A percentile compares a stretch with the other conserved stretches of the same genome.
Evolutionary conservation across 2,797 vertebrate species (phyloP).

Genomic region (Ciconia nigra): DNA sequence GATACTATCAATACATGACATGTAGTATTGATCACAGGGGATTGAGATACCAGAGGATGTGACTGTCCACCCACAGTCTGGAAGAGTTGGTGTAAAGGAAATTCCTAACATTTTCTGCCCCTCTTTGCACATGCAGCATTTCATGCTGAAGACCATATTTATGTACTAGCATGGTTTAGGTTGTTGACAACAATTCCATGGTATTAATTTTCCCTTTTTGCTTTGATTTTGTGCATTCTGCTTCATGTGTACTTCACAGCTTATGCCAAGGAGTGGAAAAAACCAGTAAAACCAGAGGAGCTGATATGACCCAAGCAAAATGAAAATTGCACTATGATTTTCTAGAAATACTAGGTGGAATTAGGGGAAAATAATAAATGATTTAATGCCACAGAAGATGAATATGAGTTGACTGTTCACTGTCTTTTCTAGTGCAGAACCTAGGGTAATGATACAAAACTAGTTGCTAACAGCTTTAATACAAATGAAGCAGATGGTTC

Average conservation of each 20-base stretch:
- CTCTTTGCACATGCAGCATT: neutral
- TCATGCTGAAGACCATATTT: neutral
- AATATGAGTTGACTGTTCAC: neutral
- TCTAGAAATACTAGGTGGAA: neutral
- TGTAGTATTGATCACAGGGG: neutral
- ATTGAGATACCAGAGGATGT: neutral
- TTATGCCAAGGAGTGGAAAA: neutral
- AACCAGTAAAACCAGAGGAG: neutral
- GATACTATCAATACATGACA: neutral
- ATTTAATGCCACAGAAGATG: neutral
- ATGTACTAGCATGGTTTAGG: neutral
- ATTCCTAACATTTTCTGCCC: neutral
- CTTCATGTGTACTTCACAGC: neutral
- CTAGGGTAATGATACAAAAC: neutral
- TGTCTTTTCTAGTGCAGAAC: neutral
- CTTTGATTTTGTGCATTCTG: neutral
- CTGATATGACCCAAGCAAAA: neutral
- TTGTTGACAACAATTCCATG: neutral
- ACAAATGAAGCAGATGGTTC: neutral
- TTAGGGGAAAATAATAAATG: neutral
- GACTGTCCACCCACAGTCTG: neutral
- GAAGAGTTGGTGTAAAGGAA: neutral
- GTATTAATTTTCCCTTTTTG: neutral
- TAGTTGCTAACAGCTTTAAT: neutral
- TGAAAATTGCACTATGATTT: neutral